A percentile compares a stretch with the other conserved stretches of the same genome.
Conservation (phyloP, 2,113 vertebrate species). For the Actenoides lindsayi region DNA sequence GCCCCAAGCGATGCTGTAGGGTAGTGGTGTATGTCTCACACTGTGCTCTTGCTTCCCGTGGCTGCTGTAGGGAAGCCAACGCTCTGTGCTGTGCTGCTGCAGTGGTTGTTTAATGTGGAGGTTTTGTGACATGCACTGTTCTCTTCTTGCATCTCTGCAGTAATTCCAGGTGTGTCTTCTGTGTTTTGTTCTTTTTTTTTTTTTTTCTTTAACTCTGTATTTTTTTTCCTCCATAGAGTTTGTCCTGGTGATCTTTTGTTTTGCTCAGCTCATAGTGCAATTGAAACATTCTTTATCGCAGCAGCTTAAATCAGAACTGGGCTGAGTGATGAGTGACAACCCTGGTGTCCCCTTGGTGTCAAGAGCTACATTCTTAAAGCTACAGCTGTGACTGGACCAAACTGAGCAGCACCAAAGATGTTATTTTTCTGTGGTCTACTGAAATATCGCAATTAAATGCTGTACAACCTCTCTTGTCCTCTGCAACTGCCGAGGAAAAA, state of each 20-base stretch:
- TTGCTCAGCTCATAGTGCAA: background rate
- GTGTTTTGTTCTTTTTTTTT: too few species aligned
- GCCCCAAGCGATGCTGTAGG: background rate
- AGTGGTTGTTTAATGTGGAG: background rate
- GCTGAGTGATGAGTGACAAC: background rate
- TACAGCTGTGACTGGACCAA: background rate
- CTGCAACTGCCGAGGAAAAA: background rate
- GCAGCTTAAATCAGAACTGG: background rate
- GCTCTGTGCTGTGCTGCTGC: background rate
- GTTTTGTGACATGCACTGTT: background rate
- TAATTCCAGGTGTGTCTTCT: background rate
- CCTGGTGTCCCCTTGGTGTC: background rate
- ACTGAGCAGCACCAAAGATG: background rate
- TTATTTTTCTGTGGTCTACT: background rate
- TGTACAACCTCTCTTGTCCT: rapidly evolving
- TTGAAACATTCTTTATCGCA: background rate
- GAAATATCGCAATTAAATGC: background rate
- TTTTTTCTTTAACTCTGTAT: background rate
- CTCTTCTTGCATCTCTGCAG: background rate
- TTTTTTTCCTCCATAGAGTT: background rate
- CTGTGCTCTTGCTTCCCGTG: background rate
- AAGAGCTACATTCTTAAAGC: background rate
- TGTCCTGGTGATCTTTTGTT: background rate
- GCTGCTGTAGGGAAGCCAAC: background rate
- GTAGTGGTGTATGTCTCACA: background rate